Base-by-base conservation (phyloP, 2,888 invertebrate species). In the Drosophila infuscata region DNA sequence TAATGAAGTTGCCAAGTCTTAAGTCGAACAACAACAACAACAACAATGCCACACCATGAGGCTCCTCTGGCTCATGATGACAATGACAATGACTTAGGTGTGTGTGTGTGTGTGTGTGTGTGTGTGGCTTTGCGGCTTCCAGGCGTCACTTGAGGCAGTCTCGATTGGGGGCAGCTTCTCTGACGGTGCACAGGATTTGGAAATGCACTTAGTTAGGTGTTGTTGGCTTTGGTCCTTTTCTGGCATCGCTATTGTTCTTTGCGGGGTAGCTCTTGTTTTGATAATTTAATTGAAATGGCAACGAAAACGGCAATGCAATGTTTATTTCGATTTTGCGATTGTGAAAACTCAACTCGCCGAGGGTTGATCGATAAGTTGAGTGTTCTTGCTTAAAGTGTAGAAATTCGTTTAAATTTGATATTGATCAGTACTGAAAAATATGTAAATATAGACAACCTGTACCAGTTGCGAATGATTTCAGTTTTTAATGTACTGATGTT, bases 201-300 rank as follows among this genome's bases (percentile, higher is more conserved):
- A 36, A 65, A 74, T 83, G 85, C 88, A 85, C 82, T 85, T 80
- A 89, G 77, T 85, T 80, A 88, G 89, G 68, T 74, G 79, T 82
- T 76, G 74, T 74, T 75, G 70, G 43, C 71, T 70, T 65, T 67
- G 66, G 68, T 61, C 57, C 57, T 57, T 46, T 65, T 49, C 41
- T 35, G 54, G 20, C 43, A 32, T 1, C 15, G 20, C 70, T 49
- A 90, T 90, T 87, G 90, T 88, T 75, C 88, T 77, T 82, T 90
- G 83, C 58, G 70, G 61, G 43, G 35, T 36, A 20, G 64, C 52
- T 68, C 74, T 69, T 88, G 84, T 83, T 89, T 77, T 81, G 88
- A 90, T 90, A 88, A 88, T 90, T 88, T 90, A 88, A 88, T 88
- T 89, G 89, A 89, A 83, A 80, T 85, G 77, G 70, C 74, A 71